Conservation (phyloP, 2,888 invertebrate genomes). For the Euphydryas editha region DNA sequence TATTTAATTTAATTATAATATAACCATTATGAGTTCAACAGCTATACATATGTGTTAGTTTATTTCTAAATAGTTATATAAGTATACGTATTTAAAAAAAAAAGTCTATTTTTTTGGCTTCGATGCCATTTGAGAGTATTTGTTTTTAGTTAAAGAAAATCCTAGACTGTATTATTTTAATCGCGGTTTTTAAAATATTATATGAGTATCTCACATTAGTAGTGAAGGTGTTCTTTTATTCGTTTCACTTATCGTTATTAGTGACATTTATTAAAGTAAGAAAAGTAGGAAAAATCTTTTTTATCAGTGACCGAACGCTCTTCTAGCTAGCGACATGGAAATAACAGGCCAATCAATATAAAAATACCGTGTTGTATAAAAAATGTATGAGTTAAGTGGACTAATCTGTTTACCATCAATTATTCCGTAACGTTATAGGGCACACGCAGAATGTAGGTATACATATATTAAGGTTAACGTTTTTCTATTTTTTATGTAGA, state of each 20-base stretch:
- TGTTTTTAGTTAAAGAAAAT: too few relatives aligned
- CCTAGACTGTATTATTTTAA: too few relatives aligned
- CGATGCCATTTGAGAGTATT: not conserved
- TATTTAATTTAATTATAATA: too few relatives aligned
- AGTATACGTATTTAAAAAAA: not conserved
- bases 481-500: too few relatives aligned
- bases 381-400: constrained; percentile 57
- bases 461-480: too few relatives aligned
- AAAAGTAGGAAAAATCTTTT: too few relatives aligned
- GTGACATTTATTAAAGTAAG: too few relatives aligned
- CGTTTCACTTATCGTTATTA: too few relatives aligned
- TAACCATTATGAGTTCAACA: too few relatives aligned
- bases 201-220: too few relatives aligned
- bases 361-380: constrained; percentile 50
- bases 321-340: constrained; percentile 48
- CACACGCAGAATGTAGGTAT: not conserved
- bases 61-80: not conserved
- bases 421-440: constrained; percentile 26
- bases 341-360: constrained; percentile 63
- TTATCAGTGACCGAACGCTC: too few relatives aligned
- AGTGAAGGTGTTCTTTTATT: constrained; percentile 22
- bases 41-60: not conserved
- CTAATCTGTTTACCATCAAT: constrained; percentile 49
- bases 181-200: too few relatives aligned
- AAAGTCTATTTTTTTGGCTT: constrained; percentile 1